A percentile compares a stretch with the other conserved stretches of the same genome.
Conservation (phyloP, 2,888 invertebrate genomes). For the Dastarcus helophoroides region DNA sequence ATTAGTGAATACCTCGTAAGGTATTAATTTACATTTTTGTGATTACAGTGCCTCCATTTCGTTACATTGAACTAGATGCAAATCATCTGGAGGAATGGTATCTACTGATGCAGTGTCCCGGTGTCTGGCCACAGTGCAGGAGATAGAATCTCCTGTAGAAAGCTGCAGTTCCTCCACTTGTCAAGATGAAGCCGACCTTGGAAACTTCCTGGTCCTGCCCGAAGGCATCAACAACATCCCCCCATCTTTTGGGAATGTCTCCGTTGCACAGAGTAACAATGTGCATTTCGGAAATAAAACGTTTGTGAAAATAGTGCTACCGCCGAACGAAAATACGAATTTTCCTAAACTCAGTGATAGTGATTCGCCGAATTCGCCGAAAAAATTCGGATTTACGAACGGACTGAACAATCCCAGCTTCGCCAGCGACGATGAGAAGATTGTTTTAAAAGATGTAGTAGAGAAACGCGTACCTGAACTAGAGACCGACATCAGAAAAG, state of each 20-base stretch:
- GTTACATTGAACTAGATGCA: background rate
- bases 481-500: too few relatives aligned
- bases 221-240: slow-evolving; percentile 7
- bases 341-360: slow-evolving; percentile 11
- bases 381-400: slow-evolving; percentile 4
- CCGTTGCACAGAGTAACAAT: slow-evolving; percentile 55
- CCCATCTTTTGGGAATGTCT: slow-evolving; percentile 49
- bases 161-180: background rate
- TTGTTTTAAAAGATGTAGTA: too few relatives aligned
- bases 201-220: slow-evolving; percentile 4
- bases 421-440: too few relatives aligned
- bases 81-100: slow-evolving; percentile 1
- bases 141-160: background rate
- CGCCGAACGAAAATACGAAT: slow-evolving; percentile 4
- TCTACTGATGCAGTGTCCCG: slow-evolving; percentile 8
- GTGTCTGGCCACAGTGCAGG: background rate
- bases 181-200: slow-evolving; percentile 1
- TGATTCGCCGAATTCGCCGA: slow-evolving; percentile 6
- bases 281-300: slow-evolving; percentile 68
- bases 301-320: slow-evolving; percentile 29
- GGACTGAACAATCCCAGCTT: too few relatives aligned
- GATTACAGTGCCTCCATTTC: too few relatives aligned
- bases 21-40: too few relatives aligned
- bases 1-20: too few relatives aligned
- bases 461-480: too few relatives aligned